phyloP scores from a whole-genome alignment of 2,113 vertebrate species.

The Nothobranchius furzeri region DNA sequence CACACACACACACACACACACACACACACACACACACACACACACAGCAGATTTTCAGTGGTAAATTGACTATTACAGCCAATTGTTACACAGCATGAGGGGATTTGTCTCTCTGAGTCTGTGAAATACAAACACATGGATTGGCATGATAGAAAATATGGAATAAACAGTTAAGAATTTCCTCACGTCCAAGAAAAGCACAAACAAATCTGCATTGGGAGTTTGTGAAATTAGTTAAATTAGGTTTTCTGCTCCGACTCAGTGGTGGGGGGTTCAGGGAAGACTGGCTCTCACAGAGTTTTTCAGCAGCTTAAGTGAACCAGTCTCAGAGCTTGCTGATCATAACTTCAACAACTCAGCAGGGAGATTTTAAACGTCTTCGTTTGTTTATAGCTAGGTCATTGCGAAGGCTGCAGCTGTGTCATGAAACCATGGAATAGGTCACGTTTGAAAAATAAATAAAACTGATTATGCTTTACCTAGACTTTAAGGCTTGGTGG shows the following conservation, averaged over 20 bases:
- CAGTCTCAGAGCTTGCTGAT: no score
- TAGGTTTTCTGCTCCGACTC: background rate
- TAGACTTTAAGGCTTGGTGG: no score
- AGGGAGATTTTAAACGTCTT: no score
- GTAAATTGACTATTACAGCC: constrained; percentile 70
- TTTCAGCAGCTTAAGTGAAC: no score
- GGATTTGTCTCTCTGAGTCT: constrained; percentile 46
- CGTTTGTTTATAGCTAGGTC: no score
- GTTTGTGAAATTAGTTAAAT: background rate
- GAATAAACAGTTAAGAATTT: constrained; percentile 31
- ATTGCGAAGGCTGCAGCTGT: no score
- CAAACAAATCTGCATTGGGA: background rate
- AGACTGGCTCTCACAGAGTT: no score
- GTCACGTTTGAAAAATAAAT: no score
- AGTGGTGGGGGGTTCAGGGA: background rate
- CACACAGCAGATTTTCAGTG: constrained; percentile 54
- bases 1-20: constrained; percentile 37
- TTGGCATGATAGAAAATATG: constrained; percentile 7
- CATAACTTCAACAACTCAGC: no score
- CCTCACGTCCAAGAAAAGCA: constrained; percentile 5
- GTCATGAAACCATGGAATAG: no score
- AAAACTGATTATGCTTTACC: no score
- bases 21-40: constrained; percentile 16
- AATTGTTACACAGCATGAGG: constrained; percentile 66
- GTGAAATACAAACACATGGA: constrained; percentile 37